Evolutionary conservation across 2,888 invertebrate genomes (phyloP).

Genomic region (Doris montereyensis): DNA sequence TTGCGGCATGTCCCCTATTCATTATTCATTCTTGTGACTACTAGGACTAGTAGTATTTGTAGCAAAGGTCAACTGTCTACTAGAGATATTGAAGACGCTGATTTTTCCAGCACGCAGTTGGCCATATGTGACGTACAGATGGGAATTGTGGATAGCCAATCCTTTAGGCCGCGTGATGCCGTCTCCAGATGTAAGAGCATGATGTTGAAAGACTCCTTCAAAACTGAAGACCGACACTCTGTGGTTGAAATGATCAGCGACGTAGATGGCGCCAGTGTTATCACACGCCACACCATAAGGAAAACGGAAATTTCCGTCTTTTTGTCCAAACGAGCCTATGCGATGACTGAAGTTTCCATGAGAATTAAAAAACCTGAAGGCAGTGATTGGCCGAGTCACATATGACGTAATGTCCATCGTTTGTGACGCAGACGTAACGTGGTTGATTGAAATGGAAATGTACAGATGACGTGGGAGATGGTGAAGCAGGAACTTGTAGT

Average conservation of each 20-base stretch:
- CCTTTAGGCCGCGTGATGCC: conserved; percentile 49
- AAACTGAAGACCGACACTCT: conserved; percentile 54
- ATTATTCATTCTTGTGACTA: no score
- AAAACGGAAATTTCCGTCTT: conserved; percentile 74
- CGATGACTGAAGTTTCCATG: conserved; percentile 72
- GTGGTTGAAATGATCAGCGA: conserved; percentile 75
- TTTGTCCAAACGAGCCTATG: conserved; percentile 74
- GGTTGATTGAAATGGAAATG: conserved; percentile 73
- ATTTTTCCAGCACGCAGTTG: conserved; percentile 31
- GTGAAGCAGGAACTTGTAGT: not conserved
- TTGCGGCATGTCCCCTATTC: no score
- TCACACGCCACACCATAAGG: conserved; percentile 75
- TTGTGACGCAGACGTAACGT: conserved; percentile 74
- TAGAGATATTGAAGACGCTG: no score
- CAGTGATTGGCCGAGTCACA: conserved; percentile 75
- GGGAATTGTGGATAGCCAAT: conserved; percentile 34
- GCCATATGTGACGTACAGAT: conserved; percentile 33
- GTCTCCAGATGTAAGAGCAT: conserved; percentile 49
- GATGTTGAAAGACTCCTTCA: conserved; percentile 54
- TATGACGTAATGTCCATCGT: conserved; percentile 71
- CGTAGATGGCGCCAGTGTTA: conserved; percentile 73
- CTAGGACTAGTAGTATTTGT: no score
- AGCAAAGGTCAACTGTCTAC: no score
- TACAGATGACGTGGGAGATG: not conserved
- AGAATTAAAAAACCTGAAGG: conserved; percentile 72